Base-by-base conservation (phyloP, 1,140 invertebrate species). In the Leptopilina clavipes region DNA sequence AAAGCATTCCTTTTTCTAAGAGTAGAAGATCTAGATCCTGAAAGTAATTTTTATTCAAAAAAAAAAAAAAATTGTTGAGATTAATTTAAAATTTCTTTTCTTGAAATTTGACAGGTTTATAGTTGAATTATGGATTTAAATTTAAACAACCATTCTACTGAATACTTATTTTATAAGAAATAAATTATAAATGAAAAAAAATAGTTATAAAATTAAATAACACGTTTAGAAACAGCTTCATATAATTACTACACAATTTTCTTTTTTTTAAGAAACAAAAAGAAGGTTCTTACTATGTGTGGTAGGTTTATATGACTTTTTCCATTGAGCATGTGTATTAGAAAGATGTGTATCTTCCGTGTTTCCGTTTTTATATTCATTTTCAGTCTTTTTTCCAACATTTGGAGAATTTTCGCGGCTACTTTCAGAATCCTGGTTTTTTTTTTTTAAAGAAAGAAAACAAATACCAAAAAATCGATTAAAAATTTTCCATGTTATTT, bases 401-500 rank as follows among this genome's bases (percentile, higher is more conserved):
- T 91, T 90, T 9, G 90, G 89, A 48, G 89, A 91, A 83, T 91
- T 89, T 70, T 90, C 90, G 75, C 89, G 87, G 82, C 90, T 91
- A 82, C 89, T 90, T 83, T 91, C 90, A 3, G 90, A 91, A 79
- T 91, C 90, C 90, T 91, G 19, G 8, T 31, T 31, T 31, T 31
- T 31, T 31, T 31, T 31, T 31, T 31, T 31, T 31, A 75, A 78
- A 9, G 79, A 37, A 81, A 79, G 75, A 37, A 48, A 72, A 72
- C n/a, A 75, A 54, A n/a, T 10, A 71, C 11, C 1, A 48, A 22
- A 70, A 25, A 48, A 1, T 52, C 1, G 65, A 70, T 70, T 70
- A 3, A 54, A 5, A 17, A 2, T 17, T 18, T 70, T 17, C 25
- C 2, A n/a, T 25, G 31, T 70, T 31, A 2, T 31, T 31, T 5